Conservation (phyloP, 1,140 invertebrate species). For the Achatina immaculata region DNA sequence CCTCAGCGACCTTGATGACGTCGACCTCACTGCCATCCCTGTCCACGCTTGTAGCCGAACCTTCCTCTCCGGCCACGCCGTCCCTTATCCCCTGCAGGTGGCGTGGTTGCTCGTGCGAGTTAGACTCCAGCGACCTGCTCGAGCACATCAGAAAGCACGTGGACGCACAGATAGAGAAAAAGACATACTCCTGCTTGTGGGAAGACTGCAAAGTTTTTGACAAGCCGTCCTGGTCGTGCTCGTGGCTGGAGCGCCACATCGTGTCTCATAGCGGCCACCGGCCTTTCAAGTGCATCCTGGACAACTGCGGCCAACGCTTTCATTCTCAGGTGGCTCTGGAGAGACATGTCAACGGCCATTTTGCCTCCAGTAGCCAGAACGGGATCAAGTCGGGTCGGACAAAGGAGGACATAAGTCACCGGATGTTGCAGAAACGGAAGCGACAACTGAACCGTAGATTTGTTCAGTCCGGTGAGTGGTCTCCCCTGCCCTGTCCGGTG, state of each 20-base stretch:
- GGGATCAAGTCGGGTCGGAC: conserved; percentile 57
- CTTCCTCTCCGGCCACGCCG: conserved; percentile 16
- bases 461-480: conserved; percentile 72
- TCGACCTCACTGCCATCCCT: conserved; percentile 6
- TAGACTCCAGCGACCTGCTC: conserved; percentile 83
- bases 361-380: conserved; percentile 73
- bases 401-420: conserved; percentile 75
- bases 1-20: background rate
- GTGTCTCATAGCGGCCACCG: conserved; percentile 89
- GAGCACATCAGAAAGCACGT: conserved; percentile 93
- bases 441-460: conserved; percentile 85
- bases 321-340: conserved; percentile 90
- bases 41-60: conserved; percentile 17
- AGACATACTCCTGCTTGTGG: conserved; percentile 92
- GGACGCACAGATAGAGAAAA: conserved; percentile 82
- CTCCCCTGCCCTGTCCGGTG: background rate
- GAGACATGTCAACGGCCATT: conserved; percentile 94
- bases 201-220: conserved; percentile 94
- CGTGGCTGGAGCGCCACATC: conserved; percentile 94
- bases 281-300: conserved; percentile 94
- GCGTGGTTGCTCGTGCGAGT: conserved; percentile 83
- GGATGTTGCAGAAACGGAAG: conserved; percentile 82
- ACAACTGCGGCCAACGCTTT: conserved; percentile 90
- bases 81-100: conserved; percentile 79
- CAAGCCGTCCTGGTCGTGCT: conserved; percentile 87